Conservation (phyloP, 2,888 invertebrate genomes). For the Cosmopolites sordidus region DNA sequence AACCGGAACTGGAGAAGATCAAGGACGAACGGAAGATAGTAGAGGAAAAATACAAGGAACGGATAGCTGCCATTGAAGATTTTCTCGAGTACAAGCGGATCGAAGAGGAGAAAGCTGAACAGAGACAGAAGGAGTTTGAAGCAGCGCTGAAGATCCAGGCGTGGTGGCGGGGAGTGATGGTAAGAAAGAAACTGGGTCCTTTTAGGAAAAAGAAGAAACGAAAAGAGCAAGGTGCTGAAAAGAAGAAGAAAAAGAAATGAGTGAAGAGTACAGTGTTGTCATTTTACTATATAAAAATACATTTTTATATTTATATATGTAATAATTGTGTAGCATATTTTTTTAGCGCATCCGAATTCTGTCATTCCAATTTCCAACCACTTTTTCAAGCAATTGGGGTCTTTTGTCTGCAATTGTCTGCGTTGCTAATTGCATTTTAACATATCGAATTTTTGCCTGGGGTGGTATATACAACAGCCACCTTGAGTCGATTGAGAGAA, state of each 20-base stretch:
- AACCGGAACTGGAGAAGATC: constrained; percentile 23
- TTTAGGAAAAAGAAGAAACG: constrained; percentile 35
- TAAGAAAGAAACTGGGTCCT: constrained; percentile 35
- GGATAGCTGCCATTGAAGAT: constrained; percentile 34
- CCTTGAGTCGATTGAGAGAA: too few species aligned
- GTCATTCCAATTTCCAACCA: too few species aligned
- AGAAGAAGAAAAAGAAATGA: constrained; percentile 20
- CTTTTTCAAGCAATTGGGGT: too few species aligned
- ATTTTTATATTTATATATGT: too few species aligned
- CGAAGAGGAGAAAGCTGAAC: constrained; percentile 30
- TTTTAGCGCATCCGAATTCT: too few species aligned
- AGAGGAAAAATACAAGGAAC: constrained; percentile 29
- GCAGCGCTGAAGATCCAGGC: constrained; percentile 38
- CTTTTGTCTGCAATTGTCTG: too few species aligned
- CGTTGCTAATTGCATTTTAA: too few species aligned
- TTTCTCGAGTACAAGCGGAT: constrained; percentile 34
- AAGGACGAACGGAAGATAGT: constrained; percentile 29
- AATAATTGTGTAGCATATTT: too few species aligned
- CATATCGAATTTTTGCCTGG: too few species aligned
- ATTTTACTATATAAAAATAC: too few species aligned
- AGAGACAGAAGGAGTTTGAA: constrained; percentile 20
- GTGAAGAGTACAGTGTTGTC: not conserved
- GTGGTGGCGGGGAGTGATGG: constrained; percentile 42
- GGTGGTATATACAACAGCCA: too few species aligned
- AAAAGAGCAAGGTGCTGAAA: constrained; percentile 25